Conservation (phyloP, 1,140 invertebrate genomes). For the Drosophila malerkotliana region DNA sequence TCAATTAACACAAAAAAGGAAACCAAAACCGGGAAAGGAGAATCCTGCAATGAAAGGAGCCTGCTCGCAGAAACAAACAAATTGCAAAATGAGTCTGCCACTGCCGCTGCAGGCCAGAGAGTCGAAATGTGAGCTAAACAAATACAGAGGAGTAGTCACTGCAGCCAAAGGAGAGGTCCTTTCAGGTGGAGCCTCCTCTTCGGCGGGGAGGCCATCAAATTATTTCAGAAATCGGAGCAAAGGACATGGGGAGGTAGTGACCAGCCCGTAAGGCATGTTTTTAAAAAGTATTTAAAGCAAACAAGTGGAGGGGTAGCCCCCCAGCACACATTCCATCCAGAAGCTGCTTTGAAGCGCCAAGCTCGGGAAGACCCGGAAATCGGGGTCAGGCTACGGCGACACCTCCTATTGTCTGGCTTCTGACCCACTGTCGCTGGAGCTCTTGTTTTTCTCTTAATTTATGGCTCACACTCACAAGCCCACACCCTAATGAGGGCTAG, state of each 20-base stretch:
- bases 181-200: conserved; percentile 7
- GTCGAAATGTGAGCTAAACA: conserved; percentile 56
- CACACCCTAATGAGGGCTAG: conserved; percentile 50
- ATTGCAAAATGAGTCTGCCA: conserved; percentile 52
- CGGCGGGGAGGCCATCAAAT: neutral
- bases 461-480: conserved; percentile 18
- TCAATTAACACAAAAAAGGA: conserved; percentile 41
- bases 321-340: neutral
- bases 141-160: conserved; percentile 29
- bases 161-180: conserved; percentile 29
- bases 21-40: conserved; percentile 13
- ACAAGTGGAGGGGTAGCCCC: too few relatives aligned
- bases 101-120: neutral
- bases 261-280: too few relatives aligned
- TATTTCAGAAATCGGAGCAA: neutral
- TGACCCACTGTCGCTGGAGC: conserved; percentile 33
- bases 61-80: conserved; percentile 45
- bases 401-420: conserved; percentile 17
- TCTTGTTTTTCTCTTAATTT: conserved; percentile 25
- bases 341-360: neutral
- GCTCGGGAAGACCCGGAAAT: conserved; percentile 4
- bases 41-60: conserved; percentile 43
- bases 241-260: too few relatives aligned
- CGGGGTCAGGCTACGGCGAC: conserved; percentile 26
- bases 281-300: too few relatives aligned